Evolutionary conservation across 2,113 vertebrate species (phyloP).

Genomic region (Hipposideros armiger): DNA sequence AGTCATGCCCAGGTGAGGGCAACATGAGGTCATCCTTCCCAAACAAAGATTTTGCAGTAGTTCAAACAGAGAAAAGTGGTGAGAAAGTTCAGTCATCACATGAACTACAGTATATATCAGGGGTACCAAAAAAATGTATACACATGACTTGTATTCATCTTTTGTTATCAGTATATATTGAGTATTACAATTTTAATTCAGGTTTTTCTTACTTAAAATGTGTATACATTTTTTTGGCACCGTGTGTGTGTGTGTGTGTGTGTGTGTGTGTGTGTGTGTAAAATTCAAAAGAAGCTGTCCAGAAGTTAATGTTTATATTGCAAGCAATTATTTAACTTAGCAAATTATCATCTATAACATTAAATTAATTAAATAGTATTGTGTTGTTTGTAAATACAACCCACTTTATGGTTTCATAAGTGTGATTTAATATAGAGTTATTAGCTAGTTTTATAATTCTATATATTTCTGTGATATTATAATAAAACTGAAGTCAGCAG

Average conservation of each 20-base stretch:
- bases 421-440: background rate
- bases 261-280: too few species aligned
- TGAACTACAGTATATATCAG: background rate
- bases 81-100: background rate
- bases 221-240: too few species aligned
- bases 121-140: too few species aligned
- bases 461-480: background rate
- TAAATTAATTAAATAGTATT: background rate
- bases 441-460: background rate
- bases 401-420: background rate
- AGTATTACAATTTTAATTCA: too few species aligned
- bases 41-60: background rate
- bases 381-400: background rate
- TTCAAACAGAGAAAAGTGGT: background rate
- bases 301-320: background rate
- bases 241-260: too few species aligned
- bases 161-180: too few species aligned
- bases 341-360: conserved; percentile 33
- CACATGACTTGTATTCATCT: too few species aligned
- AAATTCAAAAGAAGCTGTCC: background rate
- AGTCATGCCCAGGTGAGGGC: background rate
- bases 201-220: too few species aligned
- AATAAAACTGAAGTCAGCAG: conserved; percentile 23
- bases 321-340: background rate
- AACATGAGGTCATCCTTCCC: conserved; percentile 51